Evolutionary conservation across 2,797 vertebrate species (phyloP).

Genomic region (Tragopan temminckii): DNA sequence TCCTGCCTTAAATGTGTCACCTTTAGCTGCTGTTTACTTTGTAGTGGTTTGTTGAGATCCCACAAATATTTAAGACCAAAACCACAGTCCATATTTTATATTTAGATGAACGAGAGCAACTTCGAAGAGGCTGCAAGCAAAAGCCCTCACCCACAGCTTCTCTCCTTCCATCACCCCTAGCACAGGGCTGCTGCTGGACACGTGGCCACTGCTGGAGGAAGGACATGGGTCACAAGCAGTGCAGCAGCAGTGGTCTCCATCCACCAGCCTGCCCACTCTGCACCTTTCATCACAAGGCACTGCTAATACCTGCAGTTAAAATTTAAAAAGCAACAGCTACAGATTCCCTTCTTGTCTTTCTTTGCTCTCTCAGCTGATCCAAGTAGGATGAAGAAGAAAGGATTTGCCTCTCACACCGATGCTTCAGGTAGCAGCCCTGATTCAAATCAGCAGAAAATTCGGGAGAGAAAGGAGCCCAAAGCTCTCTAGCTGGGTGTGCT

Average conservation of each 20-base stretch:
- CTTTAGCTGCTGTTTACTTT: slow-evolving; percentile 46
- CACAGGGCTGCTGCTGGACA: slow-evolving; percentile 29
- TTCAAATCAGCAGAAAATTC: background rate
- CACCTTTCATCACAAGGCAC: background rate
- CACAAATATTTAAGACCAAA: slow-evolving; percentile 66
- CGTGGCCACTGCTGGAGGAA: slow-evolving; percentile 72
- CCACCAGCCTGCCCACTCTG: background rate
- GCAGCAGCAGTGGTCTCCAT: slow-evolving; percentile 41
- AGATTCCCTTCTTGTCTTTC: background rate
- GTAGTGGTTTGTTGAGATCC: slow-evolving; percentile 59
- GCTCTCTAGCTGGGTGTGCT: background rate
- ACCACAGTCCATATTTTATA: slow-evolving; percentile 27
- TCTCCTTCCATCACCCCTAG: slow-evolving; percentile 35
- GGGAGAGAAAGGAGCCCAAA: background rate
- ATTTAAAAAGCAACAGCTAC: background rate
- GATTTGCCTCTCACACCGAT: background rate
- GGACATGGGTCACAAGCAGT: slow-evolving; percentile 58
- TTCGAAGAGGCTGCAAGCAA: slow-evolving; percentile 43
- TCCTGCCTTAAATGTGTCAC: slow-evolving; percentile 45
- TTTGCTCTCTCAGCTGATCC: background rate
- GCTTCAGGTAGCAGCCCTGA: background rate
- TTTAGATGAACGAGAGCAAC: slow-evolving; percentile 25
- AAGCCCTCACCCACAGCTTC: slow-evolving; percentile 64
- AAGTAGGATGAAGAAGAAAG: background rate
- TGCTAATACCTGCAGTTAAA: background rate